Conservation (phyloP, 1,140 invertebrate genomes). For the Muscidifurax raptorellus region DNA sequence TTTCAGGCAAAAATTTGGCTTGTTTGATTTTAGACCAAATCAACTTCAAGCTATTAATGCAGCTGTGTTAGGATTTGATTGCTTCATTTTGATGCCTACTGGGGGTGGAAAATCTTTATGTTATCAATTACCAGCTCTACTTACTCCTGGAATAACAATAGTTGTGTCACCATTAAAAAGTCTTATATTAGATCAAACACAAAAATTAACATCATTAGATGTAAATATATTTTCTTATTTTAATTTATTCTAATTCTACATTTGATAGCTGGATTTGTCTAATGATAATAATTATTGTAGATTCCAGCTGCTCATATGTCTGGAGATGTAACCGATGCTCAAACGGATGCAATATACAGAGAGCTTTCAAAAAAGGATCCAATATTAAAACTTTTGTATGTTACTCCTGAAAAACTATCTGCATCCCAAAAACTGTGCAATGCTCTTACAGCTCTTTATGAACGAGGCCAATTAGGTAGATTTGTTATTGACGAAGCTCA, state of each 20-base stretch:
- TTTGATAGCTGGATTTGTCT: neutral
- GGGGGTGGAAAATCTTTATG: slow-evolving; percentile 98
- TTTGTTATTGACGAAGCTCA: slow-evolving; percentile 98
- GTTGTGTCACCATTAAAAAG: slow-evolving; percentile 97
- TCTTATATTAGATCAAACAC: slow-evolving; percentile 96
- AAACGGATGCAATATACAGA: slow-evolving; percentile 81
- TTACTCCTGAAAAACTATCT: slow-evolving; percentile 96
- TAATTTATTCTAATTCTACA: slow-evolving; percentile 54
- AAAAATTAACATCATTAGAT: slow-evolving; percentile 89
- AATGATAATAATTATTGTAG: slow-evolving; percentile 70
- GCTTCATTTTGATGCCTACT: slow-evolving; percentile 98
- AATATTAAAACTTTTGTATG: slow-evolving; percentile 90
- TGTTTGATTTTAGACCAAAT: slow-evolving; percentile 91
- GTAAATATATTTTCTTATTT: slow-evolving; percentile 75
- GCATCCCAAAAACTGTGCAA: slow-evolving; percentile 81
- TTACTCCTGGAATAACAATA: slow-evolving; percentile 87
- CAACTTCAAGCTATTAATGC: slow-evolving; percentile 97
- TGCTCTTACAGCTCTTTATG: slow-evolving; percentile 75
- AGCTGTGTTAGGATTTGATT: slow-evolving; percentile 89
- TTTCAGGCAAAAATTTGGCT: slow-evolving; percentile 88
- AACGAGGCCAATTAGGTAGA: slow-evolving; percentile 75
- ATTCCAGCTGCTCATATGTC: slow-evolving; percentile 87
- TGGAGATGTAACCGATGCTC: slow-evolving; percentile 79
- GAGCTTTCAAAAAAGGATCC: slow-evolving; percentile 81
- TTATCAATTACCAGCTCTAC: slow-evolving; percentile 91